Conservation (phyloP, 2,797 vertebrate genomes). For the Leptodactylus fallax region DNA sequence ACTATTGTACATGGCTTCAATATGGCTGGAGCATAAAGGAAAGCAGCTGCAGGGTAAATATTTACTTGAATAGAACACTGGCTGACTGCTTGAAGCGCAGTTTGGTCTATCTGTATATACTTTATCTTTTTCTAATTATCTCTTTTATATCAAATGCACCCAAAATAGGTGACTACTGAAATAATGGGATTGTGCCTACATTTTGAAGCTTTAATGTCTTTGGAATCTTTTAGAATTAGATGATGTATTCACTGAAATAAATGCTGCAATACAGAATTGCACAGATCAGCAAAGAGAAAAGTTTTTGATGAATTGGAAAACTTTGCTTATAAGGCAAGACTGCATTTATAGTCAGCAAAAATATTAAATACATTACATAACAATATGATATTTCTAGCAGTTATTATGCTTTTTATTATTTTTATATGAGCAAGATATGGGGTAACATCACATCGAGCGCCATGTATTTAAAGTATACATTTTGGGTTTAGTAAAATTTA, state of each 20-base stretch:
- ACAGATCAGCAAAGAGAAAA: not conserved
- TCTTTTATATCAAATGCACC: not conserved
- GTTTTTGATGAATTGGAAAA: not conserved
- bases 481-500: too few species aligned
- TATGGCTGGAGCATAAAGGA: slow-evolving; percentile 27
- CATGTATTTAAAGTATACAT: too few species aligned
- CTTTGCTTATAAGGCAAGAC: not conserved
- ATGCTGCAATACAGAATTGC: not conserved
- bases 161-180: not conserved
- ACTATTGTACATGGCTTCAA: not conserved
- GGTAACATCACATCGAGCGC: too few species aligned
- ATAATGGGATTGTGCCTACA: not conserved
- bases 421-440: too few species aligned
- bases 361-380: not conserved
- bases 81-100: not conserved
- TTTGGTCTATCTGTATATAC: not conserved
- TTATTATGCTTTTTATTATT: too few species aligned
- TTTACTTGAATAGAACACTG: slow-evolving; percentile 23
- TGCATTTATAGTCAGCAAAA: not conserved
- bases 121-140: not conserved
- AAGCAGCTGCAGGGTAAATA: slow-evolving; percentile 28
- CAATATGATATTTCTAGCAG: too few species aligned
- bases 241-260: not conserved
- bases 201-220: not conserved
- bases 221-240: not conserved